Evolutionary conservation across 2,888 invertebrate species (phyloP).

Genomic region (Petrolisthes cinctipes): DNA sequence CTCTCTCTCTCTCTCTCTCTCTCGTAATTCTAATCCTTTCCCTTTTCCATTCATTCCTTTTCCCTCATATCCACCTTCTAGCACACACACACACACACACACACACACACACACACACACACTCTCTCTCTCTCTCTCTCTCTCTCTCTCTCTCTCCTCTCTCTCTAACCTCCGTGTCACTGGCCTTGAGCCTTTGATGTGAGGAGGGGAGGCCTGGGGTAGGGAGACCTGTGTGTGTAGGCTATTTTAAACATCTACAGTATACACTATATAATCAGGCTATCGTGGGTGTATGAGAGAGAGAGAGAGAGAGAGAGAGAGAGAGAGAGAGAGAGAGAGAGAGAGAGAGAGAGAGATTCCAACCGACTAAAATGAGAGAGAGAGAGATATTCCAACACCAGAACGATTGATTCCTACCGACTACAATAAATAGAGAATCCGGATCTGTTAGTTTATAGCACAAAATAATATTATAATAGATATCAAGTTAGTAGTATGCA

Average conservation of each 20-base stretch:
- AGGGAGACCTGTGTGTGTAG: too few species aligned
- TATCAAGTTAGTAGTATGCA: too few species aligned
- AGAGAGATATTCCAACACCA: too few species aligned
- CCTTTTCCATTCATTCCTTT: background rate
- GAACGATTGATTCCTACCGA: too few species aligned
- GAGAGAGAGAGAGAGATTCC: background rate
- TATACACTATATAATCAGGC: background rate
- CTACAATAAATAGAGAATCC: too few species aligned
- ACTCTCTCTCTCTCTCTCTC: background rate
- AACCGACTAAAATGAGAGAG: too few species aligned
- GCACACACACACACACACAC: background rate
- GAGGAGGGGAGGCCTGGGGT: too few species aligned
- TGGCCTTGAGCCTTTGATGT: background rate
- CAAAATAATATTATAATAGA: too few species aligned
- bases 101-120: background rate
- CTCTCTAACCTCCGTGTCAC: background rate
- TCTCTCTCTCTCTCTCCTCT: background rate
- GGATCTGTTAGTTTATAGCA: too few species aligned
- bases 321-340: constrained; percentile 25
- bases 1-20: background rate
- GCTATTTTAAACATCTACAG: too few species aligned
- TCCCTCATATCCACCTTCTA: background rate
- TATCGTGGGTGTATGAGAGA: background rate
- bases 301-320: constrained; percentile 21
- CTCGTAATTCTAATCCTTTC: background rate